Evolutionary conservation across 2,797 vertebrate genomes (phyloP), one percentile per base, ranked within the genome.

Genomic region (Varecia variegata): DNA sequence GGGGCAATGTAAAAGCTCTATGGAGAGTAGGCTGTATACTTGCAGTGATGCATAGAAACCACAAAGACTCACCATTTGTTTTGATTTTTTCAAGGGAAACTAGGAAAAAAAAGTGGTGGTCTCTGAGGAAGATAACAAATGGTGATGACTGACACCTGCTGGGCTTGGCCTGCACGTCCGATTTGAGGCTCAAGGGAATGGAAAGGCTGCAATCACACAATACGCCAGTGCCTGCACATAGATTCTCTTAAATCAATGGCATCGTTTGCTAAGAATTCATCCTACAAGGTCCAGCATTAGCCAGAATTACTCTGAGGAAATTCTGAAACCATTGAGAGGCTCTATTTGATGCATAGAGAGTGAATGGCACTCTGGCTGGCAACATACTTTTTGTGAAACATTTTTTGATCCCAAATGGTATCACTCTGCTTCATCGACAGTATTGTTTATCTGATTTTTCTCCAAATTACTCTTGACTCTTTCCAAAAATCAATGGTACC

Each of bases 31-130:
- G 58, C 45, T 79, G 6, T 74, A 2, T 30, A 13, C 54, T 54
- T 56, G 25, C 40, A 73, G 70, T 83, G 86, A 52, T 85, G 62
- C n/a, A 45, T 15, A 47, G 62, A 82, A 83, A 65, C 54, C 27
- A 52, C 32, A 23, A 27, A 0, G 27, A 56, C 35, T 38, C 47
- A 73, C 21, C 25, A 17, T 68, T 85, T 45, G 21, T 76, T 65
- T 93, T 70, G 40, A 30, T 85, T 54, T 92, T 92, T 82, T 92
- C 60, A 83, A 90, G 54, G 65, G 74, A 92, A 95, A 67, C 25
- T 76, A 35, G 77, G 17, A 60, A 77, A 76, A 74, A 77, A 76
- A 32, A 52, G 40, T 32, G 83, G 82, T 25, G 8, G 25, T 83
- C 52, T 95, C 60, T 84, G 92, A 79, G 54, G 71, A 93, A 93